Conservation (phyloP, 1,140 invertebrate species). For the Plectrocnemia conspersa region DNA sequence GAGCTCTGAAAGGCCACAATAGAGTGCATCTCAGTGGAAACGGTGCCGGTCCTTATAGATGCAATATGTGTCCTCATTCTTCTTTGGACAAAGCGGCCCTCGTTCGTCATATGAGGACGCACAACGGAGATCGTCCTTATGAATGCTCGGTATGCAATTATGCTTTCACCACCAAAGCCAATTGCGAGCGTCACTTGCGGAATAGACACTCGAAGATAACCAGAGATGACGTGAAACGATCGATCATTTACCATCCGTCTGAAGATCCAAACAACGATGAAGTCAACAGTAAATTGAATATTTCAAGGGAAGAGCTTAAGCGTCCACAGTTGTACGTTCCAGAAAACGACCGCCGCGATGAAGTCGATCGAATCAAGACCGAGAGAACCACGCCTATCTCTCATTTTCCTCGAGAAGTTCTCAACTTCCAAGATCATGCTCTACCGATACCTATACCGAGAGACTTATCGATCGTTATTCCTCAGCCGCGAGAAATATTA, state of each 20-base stretch:
- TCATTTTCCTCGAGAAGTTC: slow-evolving; percentile 45
- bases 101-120: slow-evolving; percentile 83
- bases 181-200: slow-evolving; percentile 84
- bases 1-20: slow-evolving; percentile 86
- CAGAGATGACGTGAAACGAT: slow-evolving; percentile 79
- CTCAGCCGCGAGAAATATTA: slow-evolving; percentile 30
- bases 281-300: slow-evolving; percentile 52
- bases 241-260: slow-evolving; percentile 79
- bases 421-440: slow-evolving; percentile 10
- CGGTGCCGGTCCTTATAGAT: slow-evolving; percentile 73
- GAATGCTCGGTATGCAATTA: slow-evolving; percentile 91
- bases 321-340: slow-evolving; percentile 46
- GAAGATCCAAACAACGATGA: slow-evolving; percentile 75
- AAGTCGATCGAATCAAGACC: slow-evolving; percentile 37
- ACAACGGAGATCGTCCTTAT: slow-evolving; percentile 92
- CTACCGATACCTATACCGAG: slow-evolving; percentile 28
- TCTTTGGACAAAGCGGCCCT: slow-evolving; percentile 87
- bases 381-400: slow-evolving; percentile 48
- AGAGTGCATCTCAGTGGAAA: slow-evolving; percentile 68
- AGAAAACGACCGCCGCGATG: slow-evolving; percentile 42
- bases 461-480: slow-evolving; percentile 32
- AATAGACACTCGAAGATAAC: slow-evolving; percentile 82
- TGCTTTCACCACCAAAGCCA: slow-evolving; percentile 93
- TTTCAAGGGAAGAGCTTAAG: slow-evolving; percentile 51
- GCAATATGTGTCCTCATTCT: slow-evolving; percentile 87